phyloP scores from a whole-genome alignment of 2,797 vertebrate genomes.

The Tapera naevia region DNA sequence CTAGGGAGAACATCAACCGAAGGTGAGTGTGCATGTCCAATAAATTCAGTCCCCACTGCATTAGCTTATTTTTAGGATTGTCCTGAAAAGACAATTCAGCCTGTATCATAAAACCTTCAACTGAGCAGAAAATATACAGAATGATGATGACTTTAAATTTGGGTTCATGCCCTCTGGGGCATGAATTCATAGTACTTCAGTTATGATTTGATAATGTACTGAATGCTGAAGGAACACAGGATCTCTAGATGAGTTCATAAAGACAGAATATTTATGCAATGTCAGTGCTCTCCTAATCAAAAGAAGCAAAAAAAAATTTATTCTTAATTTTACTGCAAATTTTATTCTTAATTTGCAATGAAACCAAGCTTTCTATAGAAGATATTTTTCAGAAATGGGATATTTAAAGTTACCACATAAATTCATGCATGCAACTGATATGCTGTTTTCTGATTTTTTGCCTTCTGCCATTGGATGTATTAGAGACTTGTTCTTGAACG shows the following conservation, averaged over 20 bases:
- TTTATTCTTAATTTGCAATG: not conserved
- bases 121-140: slow-evolving; percentile 54
- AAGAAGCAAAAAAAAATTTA: not conserved
- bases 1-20: slow-evolving; percentile 60
- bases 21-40: slow-evolving; percentile 53
- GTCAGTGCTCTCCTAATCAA: not conserved
- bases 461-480: slow-evolving; percentile 43
- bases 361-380: not conserved
- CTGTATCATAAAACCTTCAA: slow-evolving; percentile 59
- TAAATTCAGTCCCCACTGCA: slow-evolving; percentile 64
- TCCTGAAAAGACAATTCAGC: slow-evolving; percentile 48
- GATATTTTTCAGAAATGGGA: not conserved
- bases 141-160: slow-evolving; percentile 65
- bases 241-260: slow-evolving; percentile 8
- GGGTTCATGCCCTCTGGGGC: slow-evolving; percentile 53
- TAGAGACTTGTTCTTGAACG: slow-evolving; percentile 62
- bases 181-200: slow-evolving; percentile 53
- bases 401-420: not conserved
- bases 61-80: slow-evolving; percentile 70
- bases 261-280: not conserved
- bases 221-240: not conserved
- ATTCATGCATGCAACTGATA: slow-evolving; percentile 7
- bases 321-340: not conserved
- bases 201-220: slow-evolving; percentile 27
- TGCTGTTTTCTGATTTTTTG: slow-evolving; percentile 2